Conservation (phyloP, 1,140 invertebrate species). For the Chelonus insularis region DNA sequence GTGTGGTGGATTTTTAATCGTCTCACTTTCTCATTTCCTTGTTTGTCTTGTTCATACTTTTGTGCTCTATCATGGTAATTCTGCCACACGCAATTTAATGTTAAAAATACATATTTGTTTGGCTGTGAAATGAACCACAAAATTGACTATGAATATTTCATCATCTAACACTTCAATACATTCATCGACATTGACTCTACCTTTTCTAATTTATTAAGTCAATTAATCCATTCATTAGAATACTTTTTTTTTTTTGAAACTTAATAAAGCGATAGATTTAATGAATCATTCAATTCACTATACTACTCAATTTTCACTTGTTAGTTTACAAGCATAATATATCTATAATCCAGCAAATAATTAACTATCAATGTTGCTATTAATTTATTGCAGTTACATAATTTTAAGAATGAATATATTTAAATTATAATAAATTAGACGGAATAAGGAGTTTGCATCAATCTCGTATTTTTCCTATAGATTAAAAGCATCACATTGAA, state of each 20-base stretch:
- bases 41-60: not conserved
- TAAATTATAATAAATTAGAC: not conserved
- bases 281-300: too few relatives aligned
- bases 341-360: too few relatives aligned
- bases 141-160: constrained; percentile 22
- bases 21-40: constrained; percentile 26
- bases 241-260: not conserved
- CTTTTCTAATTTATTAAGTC: too few relatives aligned
- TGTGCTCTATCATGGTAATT: constrained; percentile 1
- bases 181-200: not conserved
- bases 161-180: constrained; percentile 36
- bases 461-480: not conserved
- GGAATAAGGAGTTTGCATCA: not conserved
- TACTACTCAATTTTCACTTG: too few relatives aligned
- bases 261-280: too few relatives aligned
- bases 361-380: too few relatives aligned
- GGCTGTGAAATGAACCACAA: constrained; percentile 12
- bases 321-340: too few relatives aligned
- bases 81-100: constrained; percentile 38
- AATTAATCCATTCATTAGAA: constrained; percentile 24
- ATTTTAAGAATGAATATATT: too few relatives aligned
- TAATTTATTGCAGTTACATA: too few relatives aligned
- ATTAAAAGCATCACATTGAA: not conserved
- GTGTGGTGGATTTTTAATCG: constrained; percentile 44
- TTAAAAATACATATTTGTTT: constrained; percentile 35